Conservation (phyloP, 1,140 invertebrate genomes). For the Calephelis nemesis region DNA sequence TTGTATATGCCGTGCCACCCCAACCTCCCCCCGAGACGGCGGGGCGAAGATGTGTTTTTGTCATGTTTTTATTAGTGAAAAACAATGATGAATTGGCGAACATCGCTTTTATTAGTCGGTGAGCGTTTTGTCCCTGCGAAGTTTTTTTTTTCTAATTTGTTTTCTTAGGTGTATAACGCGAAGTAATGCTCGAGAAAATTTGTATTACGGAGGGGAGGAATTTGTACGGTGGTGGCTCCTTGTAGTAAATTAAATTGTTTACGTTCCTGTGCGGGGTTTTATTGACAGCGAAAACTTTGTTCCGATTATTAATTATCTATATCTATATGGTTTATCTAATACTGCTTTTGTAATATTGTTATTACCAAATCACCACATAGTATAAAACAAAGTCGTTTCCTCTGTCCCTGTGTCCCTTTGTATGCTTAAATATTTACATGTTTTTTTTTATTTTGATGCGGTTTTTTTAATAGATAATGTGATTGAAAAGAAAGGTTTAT, state of each 20-base stretch:
- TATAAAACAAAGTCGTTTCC: no score
- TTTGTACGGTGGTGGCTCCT: constrained; percentile 50
- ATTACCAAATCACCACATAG: no score
- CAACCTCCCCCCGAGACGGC: constrained; percentile 22
- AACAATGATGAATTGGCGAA: constrained; percentile 75
- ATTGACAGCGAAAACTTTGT: constrained; percentile 38
- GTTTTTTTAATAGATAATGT: no score
- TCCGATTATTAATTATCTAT: not conserved
- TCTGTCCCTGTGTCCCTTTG: no score
- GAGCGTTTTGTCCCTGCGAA: constrained; percentile 42
- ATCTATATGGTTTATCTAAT: not conserved
- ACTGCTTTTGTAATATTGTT: no score
- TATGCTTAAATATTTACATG: no score
- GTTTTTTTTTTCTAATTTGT: constrained; percentile 47
- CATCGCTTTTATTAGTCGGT: constrained; percentile 63
- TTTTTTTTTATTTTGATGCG: no score
- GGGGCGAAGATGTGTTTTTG: constrained; percentile 62
- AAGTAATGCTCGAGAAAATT: constrained; percentile 59
- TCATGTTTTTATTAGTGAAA: constrained; percentile 75
- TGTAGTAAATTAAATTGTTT: constrained; percentile 70
- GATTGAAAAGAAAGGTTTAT: no score
- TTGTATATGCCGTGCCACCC: constrained; percentile 34
- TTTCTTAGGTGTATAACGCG: constrained; percentile 41
- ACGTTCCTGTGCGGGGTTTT: constrained; percentile 46
- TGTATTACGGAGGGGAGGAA: constrained; percentile 54